Evolutionary conservation across 2,888 invertebrate species (phyloP), one percentile per base, ranked within the genome.

Genomic region (Chesias legatella): DNA sequence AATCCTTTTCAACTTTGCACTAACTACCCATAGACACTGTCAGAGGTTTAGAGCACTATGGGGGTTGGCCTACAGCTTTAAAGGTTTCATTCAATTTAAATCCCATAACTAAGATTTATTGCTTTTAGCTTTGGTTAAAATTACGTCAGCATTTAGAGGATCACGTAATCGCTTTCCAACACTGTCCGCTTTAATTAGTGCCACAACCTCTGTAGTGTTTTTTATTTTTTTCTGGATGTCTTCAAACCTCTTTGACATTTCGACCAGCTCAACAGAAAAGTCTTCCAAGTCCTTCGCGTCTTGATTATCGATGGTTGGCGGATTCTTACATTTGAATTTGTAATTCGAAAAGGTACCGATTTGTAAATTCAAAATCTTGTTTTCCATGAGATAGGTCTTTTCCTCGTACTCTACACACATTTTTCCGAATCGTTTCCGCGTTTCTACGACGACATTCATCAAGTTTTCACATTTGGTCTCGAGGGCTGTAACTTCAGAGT

Each of bases 371-470:
- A 85, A 43, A 24, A 83, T 47, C 63, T 82, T 79, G 24, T 80
- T 78, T 26, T 83, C 81, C 41, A 83, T 58, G 0, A 76, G 8
- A 0, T 72, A 60, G 0, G 63, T 59, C 55, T 85, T 88, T 7
- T 73, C 64, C 10, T 80, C 69, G 21, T 85, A 86, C 0, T 82
- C 79, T 0, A 72, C 48, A 11, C 81, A 83, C 60, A 73, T 73
- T 51, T 77, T 80, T 0, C 85, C 78, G 33, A 76, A 81, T 5
- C 65, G 55, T 60, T 77, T 92, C 60, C 88, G 89, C 41, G 70
- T 74, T 67, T 73, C 89, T 6, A 85, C 84, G 0, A 86, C 84
- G 1, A 78, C 57, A 22, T 76, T 79, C 88, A 88, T 82, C 0
- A 85, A 57, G 30, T 81, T 70, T 50, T 86, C 85, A 42, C 82